Percentiles rank a stretch among this genome's conserved stretches.
phyloP scores from a whole-genome alignment of 2,113 vertebrate genomes.

The Sapayoa aenigma region DNA sequence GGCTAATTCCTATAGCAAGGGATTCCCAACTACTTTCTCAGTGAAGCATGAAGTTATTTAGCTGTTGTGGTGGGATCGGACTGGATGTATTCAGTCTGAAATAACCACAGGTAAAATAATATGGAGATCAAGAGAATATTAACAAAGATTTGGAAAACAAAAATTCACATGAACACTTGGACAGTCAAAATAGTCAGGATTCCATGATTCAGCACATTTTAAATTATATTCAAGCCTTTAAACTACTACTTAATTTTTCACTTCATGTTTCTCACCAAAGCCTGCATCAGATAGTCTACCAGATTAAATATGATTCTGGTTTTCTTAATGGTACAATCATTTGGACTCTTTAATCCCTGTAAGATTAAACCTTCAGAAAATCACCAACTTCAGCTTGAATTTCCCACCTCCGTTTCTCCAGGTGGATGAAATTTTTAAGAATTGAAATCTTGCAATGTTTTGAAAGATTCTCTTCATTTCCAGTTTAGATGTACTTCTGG shows the following conservation, averaged over 20 bases:
- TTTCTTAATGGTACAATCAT: neutral
- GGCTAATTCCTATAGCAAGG: neutral
- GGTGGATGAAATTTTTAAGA: neutral
- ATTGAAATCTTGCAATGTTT: neutral
- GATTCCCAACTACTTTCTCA: neutral
- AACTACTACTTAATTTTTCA: neutral
- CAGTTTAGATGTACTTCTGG: neutral
- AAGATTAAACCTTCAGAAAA: neutral
- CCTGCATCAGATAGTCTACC: neutral
- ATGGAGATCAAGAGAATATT: neutral
- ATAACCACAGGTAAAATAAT: neutral
- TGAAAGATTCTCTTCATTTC: neutral
- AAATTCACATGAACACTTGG: neutral
- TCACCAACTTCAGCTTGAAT: neutral
- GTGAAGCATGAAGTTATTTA: neutral
- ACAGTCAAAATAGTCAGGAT: neutral
- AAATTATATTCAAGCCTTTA: neutral
- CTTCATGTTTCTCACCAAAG: neutral
- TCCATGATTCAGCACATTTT: neutral
- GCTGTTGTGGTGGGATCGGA: neutral
- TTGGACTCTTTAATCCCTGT: neutral
- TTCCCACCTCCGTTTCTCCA: neutral
- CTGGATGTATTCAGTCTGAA: neutral
- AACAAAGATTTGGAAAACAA: neutral
- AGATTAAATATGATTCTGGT: neutral